Conservation (phyloP, 2,113 vertebrate species). For the Nibea coibor region DNA sequence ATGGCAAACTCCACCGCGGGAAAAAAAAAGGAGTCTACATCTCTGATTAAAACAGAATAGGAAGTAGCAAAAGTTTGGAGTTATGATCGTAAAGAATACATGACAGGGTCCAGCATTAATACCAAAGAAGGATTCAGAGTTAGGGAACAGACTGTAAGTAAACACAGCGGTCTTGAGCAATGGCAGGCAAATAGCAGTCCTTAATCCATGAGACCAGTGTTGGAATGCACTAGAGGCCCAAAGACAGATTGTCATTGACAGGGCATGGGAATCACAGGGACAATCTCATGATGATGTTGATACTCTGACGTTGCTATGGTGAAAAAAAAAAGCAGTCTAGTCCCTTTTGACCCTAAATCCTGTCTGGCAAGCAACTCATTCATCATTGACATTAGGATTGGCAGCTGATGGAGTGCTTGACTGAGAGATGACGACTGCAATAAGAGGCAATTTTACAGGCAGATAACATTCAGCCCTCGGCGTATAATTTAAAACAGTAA, state of each 20-base stretch:
- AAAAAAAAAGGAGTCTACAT: conserved; percentile 7
- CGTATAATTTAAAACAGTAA: conserved; percentile 33
- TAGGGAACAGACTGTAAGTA: conserved; percentile 59
- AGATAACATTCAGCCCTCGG: conserved; percentile 11
- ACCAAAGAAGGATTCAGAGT: conserved; percentile 52
- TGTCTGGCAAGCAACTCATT: conserved; percentile 22
- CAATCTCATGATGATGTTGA: conserved; percentile 39
- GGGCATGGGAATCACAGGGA: conserved; percentile 67
- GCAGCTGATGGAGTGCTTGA: conserved; percentile 25
- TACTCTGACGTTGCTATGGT: conserved; percentile 28
- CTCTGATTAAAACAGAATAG: conserved; percentile 42
- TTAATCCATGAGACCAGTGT: conserved; percentile 41
- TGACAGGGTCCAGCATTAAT: conserved; percentile 41
- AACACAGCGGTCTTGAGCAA: conserved; percentile 56
- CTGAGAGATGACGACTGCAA: conserved; percentile 5
- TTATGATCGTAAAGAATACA: conserved; percentile 28
- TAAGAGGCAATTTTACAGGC: conserved; percentile 18
- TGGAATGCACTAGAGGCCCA: conserved; percentile 12
- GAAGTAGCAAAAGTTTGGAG: conserved; percentile 30
- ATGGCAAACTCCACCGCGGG: not conserved
- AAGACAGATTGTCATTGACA: conserved; percentile 43
- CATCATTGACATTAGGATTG: conserved; percentile 31
- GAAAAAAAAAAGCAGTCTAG: conserved; percentile 10
- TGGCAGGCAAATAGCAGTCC: conserved; percentile 40
- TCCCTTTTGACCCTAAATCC: conserved; percentile 34